These are phyloP conservation scores for Perdita meconis DNA, from an alignment of 2,888 invertebrate species.

Conservation along the genomic window DNA sequence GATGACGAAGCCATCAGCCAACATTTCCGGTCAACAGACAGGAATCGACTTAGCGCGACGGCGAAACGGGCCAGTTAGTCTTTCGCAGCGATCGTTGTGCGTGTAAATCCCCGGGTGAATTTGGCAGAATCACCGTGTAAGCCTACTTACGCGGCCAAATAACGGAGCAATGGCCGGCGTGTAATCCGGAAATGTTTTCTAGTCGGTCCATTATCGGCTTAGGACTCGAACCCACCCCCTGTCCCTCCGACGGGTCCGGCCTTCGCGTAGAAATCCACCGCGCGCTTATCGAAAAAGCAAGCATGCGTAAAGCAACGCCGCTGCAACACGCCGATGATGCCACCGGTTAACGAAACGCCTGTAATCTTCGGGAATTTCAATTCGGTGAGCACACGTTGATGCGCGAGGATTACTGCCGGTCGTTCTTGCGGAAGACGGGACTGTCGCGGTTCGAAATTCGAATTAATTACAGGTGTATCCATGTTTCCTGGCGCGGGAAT, in stretches of 20 bases:
- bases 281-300: constrained; percentile 33
- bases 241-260: neutral
- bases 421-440: constrained; percentile 26
- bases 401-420: constrained; percentile 19
- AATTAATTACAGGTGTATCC: no score
- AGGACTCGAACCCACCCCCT: no score
- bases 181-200: constrained; percentile 74
- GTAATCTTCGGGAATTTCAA: constrained; percentile 39
- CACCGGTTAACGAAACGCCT: constrained; percentile 14
- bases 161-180: constrained; percentile 58
- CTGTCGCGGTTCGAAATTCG: neutral
- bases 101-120: constrained; percentile 54
- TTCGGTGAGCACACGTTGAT: constrained; percentile 12
- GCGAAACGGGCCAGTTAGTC: constrained; percentile 67
- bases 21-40: constrained; percentile 24
- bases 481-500: no score
- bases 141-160: constrained; percentile 72
- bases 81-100: constrained; percentile 74
- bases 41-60: constrained; percentile 35
- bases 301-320: constrained; percentile 14
- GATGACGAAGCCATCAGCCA: neutral
- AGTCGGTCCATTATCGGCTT: constrained; percentile 76
- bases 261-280: constrained; percentile 13
- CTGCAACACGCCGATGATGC: neutral
- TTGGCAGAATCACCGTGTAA: constrained; percentile 63